phyloP scores from a whole-genome alignment of 2,797 vertebrate genomes.

The Halcyon badia region DNA sequence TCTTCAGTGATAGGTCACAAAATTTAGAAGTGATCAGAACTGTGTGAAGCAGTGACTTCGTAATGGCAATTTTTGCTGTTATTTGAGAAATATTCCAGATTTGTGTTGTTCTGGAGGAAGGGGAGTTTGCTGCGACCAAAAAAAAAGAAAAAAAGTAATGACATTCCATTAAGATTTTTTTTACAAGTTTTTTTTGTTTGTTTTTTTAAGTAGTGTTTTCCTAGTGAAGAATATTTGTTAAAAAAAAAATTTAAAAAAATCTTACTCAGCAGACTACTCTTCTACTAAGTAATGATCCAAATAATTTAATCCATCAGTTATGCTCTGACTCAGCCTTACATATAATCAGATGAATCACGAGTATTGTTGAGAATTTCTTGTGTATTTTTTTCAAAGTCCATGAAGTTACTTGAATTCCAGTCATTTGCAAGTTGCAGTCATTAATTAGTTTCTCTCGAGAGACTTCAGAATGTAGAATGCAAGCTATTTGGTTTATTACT shows the following conservation, averaged over 20 bases:
- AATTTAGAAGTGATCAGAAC: background rate
- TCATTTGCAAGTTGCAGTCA: background rate
- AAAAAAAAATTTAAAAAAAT: background rate
- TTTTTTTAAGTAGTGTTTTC: background rate
- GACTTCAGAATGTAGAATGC: background rate
- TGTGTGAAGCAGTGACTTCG: background rate
- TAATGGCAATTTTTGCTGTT: background rate
- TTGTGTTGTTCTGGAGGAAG: background rate
- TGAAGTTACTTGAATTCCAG: background rate
- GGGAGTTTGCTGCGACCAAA: background rate
- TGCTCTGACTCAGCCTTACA: background rate
- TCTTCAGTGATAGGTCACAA: background rate
- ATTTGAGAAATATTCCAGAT: background rate
- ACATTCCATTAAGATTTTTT: background rate
- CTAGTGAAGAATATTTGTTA: background rate
- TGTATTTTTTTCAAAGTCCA: background rate
- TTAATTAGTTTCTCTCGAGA: background rate
- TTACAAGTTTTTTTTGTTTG: background rate
- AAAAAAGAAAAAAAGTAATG: background rate
- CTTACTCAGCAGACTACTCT: background rate
- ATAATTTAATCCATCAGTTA: background rate
- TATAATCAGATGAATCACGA: background rate
- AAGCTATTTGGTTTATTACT: background rate
- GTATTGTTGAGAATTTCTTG: background rate
- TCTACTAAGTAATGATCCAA: background rate